phyloP scores from a whole-genome alignment of 2,888 invertebrate genomes.

The Lycaena phlaeas region DNA sequence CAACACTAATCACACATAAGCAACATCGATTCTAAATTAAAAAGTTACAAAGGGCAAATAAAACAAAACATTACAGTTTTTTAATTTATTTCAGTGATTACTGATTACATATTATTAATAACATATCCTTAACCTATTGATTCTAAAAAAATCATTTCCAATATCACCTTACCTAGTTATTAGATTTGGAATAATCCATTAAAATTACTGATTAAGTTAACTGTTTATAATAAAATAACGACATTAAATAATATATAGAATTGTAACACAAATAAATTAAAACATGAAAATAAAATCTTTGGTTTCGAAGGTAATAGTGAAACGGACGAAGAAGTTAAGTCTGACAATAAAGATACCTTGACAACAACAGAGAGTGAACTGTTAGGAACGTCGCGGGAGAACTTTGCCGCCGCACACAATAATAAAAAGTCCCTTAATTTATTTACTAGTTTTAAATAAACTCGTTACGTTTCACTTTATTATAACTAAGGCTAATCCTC shows the following conservation, averaged over 20 bases:
- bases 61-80: conserved; percentile 45
- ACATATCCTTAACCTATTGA: conserved; percentile 70
- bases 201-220: conserved; percentile 52
- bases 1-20: too few species aligned
- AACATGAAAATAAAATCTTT: conserved; percentile 25
- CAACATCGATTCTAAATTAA: too few species aligned
- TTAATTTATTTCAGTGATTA: conserved; percentile 70
- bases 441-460: conserved; percentile 49
- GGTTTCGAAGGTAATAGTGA: conserved; percentile 34
- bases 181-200: conserved; percentile 65
- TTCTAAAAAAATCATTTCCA: conserved; percentile 73
- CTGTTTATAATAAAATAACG: conserved; percentile 22
- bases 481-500: conserved; percentile 61
- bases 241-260: too few species aligned
- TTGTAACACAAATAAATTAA: conserved; percentile 8
- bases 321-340: conserved; percentile 27
- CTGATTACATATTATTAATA: conserved; percentile 70
- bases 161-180: conserved; percentile 69
- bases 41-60: conserved; percentile 23
- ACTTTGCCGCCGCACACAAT: conserved; percentile 37
- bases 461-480: conserved; percentile 46
- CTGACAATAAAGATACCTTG: neutral
- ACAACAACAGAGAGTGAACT: neutral
- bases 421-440: conserved; percentile 29
- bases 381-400: conserved; percentile 14